These are phyloP conservation scores for Heliconius ethilla DNA, from an alignment of 2,888 invertebrate species.

Conservation along the genomic window DNA sequence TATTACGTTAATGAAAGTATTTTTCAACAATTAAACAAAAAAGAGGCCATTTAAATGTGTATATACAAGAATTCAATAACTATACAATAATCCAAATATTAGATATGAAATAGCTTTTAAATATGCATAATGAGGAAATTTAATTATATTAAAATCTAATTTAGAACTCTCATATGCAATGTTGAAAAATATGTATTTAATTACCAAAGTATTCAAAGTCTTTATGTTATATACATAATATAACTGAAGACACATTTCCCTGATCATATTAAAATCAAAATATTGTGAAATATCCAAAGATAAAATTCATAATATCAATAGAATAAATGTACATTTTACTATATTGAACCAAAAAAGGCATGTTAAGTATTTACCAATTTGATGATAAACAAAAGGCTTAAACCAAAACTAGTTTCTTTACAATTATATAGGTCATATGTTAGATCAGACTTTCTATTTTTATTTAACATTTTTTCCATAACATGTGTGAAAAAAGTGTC, in stretches of 20 bases:
- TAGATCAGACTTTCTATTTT: constrained; percentile 22
- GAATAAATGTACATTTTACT: background rate
- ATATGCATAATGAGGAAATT: background rate
- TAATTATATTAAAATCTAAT: background rate
- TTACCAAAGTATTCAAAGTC: background rate
- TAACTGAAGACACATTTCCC: background rate
- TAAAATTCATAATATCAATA: background rate
- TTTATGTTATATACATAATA: background rate
- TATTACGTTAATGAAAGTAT: too few relatives aligned
- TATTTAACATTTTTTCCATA: constrained; percentile 12
- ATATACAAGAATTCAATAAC: background rate
- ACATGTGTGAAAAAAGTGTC: background rate
- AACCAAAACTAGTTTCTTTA: background rate
- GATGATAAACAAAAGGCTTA: background rate
- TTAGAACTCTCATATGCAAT: background rate
- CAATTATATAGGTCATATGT: constrained; percentile 16
- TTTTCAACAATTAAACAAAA: background rate
- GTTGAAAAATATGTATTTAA: background rate
- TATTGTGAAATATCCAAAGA: constrained; percentile 3
- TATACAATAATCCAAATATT: background rate
- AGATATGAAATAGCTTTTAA: background rate
- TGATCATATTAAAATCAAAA: background rate
- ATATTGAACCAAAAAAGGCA: background rate
- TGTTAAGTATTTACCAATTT: background rate
- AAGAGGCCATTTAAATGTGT: background rate